Evolutionary conservation across 2,888 invertebrate genomes (phyloP).

Genomic region (Drosophila leonis): DNA sequence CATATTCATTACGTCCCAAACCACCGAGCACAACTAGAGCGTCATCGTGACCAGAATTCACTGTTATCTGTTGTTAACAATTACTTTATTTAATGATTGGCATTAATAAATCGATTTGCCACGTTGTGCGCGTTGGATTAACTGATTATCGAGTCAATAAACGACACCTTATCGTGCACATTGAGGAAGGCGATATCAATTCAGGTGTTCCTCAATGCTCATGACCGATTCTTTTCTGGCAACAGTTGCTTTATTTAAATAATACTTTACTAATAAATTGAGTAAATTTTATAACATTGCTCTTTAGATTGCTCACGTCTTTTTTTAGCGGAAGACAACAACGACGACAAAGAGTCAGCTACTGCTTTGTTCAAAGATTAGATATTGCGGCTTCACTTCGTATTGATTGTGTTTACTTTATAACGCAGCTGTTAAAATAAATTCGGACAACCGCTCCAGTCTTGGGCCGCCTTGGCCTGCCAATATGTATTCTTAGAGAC

Average conservation of each 20-base stretch:
- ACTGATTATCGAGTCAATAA: constrained; percentile 31
- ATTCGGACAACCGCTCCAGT: constrained; percentile 96
- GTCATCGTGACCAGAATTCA: constrained; percentile 14
- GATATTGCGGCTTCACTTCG: constrained; percentile 27
- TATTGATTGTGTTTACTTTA: constrained; percentile 3
- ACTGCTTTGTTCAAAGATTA: constrained; percentile 32
- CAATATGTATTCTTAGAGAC: constrained; percentile 96
- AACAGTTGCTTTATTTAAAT: constrained; percentile 56
- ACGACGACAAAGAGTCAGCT: constrained; percentile 3
- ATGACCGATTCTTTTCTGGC: constrained; percentile 2
- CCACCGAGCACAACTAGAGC: constrained; percentile 71
- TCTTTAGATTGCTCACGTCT: constrained; percentile 16
- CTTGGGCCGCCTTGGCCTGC: constrained; percentile 94
- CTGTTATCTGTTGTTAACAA: constrained; percentile 45
- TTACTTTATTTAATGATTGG: constrained; percentile 31
- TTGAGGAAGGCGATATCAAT: constrained; percentile 17
- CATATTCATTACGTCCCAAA: constrained; percentile 77
- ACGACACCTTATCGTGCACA: constrained; percentile 24
- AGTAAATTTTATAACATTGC: constrained; percentile 44
- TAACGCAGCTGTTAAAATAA: constrained; percentile 86
- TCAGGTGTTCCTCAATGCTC: constrained; percentile 2
- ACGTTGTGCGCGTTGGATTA: constrained; percentile 32
- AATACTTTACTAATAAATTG: constrained; percentile 47
- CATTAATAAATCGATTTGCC: constrained; percentile 32
- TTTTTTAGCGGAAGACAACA: constrained; percentile 11